Evolutionary conservation across 2,888 invertebrate genomes (phyloP), one percentile per base, ranked within the genome.

Genomic region (Hoplodrina blanda): DNA sequence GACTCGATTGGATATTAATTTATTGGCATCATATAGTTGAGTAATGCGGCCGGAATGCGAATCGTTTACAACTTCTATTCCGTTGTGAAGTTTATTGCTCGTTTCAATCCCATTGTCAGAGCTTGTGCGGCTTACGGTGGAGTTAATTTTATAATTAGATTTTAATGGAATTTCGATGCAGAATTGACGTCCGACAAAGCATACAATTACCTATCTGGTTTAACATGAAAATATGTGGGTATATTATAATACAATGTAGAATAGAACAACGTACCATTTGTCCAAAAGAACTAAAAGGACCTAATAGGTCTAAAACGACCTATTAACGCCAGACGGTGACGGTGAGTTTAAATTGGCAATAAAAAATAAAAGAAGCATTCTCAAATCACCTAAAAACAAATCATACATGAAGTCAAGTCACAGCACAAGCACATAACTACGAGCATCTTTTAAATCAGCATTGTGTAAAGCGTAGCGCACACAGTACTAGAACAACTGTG

Each of bases 1-100:
- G 88, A 88, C 87, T 88, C 90, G 90, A 91, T 91, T 89, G 87
- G 88, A 89, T 90, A 92, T 91, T 91, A 91, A 91, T 91, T 89
- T 91, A 91, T 90, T 90, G 89, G 87, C 85, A 85, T 86, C 88
- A 86, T 88, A 86, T 82, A 83, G 81, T 81, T 77, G 73, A 62
- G 76, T 69, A 80, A 81, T 75, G 80, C 69, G 73, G 69, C 49
- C 59, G 80, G 83, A 79, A 84, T 84, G 79, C 62, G 52, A 63
- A 76, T 68, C 63, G 59, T 60, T 82, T 60, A 52, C 62, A 54
- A 65, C 54, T 69, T 63, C 61, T 68, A 55, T 37, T 66, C 41
- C 33, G 41, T 50, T n/a, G 13, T 25, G 19, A 60, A 53, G 61
- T 68, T 67, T 80, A 73, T 79, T 82, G 71, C 71, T 72, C 76